Evolutionary conservation across 2,113 vertebrate species (phyloP), one percentile per base, ranked within the genome.

Genomic region (Phoenicopterus ruber): DNA sequence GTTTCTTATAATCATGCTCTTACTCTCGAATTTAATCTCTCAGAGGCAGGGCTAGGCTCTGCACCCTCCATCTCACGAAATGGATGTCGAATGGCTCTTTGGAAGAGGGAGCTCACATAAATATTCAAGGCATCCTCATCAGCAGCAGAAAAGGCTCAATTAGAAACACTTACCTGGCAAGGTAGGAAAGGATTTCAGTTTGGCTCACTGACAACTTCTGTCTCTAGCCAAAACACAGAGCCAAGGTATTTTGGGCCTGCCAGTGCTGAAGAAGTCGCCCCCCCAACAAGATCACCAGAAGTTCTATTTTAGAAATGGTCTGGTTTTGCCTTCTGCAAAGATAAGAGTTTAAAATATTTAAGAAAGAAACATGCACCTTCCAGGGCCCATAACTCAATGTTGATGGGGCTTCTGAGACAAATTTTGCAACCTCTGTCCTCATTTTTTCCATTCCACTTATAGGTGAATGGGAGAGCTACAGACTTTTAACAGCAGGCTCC

Each of bases 361-460:
- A 29, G 72, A 82, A 92, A 91, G 73, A 93, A 89, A 44, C 1
- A 3, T 61, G 17, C 0, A 0, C 65, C 84, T 90, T 88, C 42
- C 49, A 86, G 85, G 88, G n/a, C 72, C 42, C 11, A 6, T 92
- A 90, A 95, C 7, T 96, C 74, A 88, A 0, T 83, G 54, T 88
- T 88, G 50, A 90, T 90, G 62, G 63, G 88, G 34, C 78, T 87
- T 90, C 36, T 73, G 70, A 93, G 93, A 61, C 36, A 49, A 77
- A 76, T 82, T 95, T 91, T n/a, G 19, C 47, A 90, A 50, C 29
- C 3, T 5, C 29, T 28, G 13, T 87, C 22, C 14, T 93, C 93
- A 92, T 93, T 93, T 50, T 96, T 96, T 96, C 94, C 88, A 34
- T 88, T 92, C 59, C 20, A 32, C 67, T 92, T 86, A 42, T 5